Conservation (phyloP, 2,888 invertebrate species). For the Capitulum mitella region DNA sequence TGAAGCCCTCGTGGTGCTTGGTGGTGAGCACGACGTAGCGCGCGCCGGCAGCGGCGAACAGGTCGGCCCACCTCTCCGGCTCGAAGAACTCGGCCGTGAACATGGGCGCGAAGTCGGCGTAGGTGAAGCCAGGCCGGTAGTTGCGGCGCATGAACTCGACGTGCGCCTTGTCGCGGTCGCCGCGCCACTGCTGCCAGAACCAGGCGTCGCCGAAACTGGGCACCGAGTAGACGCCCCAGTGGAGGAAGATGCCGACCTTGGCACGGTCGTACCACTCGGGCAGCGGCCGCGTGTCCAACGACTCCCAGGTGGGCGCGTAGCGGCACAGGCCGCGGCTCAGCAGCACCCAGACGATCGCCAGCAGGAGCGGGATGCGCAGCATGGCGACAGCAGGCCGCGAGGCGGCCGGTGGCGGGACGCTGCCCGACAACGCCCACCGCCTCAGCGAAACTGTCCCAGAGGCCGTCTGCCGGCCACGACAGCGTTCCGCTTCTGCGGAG, state of each 20-base stretch:
- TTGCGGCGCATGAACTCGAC: conserved; percentile 67
- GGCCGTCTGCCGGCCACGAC: too few relatives aligned
- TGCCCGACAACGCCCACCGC: too few relatives aligned
- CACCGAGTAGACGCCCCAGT: too few relatives aligned
- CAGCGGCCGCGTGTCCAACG: conserved; percentile 70
- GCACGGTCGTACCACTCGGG: conserved; percentile 84
- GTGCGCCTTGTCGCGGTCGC: conserved; percentile 46
- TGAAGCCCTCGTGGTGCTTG: conserved; percentile 82
- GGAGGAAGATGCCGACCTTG: conserved; percentile 85
- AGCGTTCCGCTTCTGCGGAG: too few relatives aligned
- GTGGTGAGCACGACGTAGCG: conserved; percentile 75
- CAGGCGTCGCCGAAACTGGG: conserved; percentile 81
- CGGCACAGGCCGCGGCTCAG: not conserved
- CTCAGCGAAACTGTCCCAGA: too few relatives aligned
- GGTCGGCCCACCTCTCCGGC: conserved; percentile 70
- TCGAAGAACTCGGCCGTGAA: conserved; percentile 79
- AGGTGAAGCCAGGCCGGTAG: conserved; percentile 75
- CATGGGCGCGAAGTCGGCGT: conserved; percentile 82
- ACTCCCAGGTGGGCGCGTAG: conserved; percentile 70
- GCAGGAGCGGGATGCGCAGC: too few relatives aligned
- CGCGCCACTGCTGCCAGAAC: conserved; percentile 82
- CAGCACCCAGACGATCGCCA: too few relatives aligned
- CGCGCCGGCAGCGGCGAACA: conserved; percentile 78
- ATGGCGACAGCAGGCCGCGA: too few relatives aligned
- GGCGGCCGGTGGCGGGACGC: too few relatives aligned